A percentile compares a stretch with the other conserved stretches of the same genome.
Conservation (phyloP, 2,888 invertebrate species). For the Alcis repandata region DNA sequence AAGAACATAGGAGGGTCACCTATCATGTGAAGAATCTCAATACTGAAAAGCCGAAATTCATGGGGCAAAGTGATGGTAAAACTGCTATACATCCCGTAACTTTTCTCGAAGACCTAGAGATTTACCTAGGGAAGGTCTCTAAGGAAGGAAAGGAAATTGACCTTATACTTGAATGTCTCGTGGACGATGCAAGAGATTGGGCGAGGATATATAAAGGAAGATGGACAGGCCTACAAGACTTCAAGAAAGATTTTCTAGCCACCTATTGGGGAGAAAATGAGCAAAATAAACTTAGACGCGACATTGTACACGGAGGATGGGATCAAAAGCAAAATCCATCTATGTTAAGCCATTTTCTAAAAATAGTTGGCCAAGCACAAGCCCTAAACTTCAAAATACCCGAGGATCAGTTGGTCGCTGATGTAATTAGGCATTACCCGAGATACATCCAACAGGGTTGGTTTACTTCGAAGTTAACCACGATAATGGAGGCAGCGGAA, state of each 20-base stretch:
- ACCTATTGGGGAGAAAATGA: constrained; percentile 7
- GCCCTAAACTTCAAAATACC: not conserved
- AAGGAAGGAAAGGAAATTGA: no score
- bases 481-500: constrained; percentile 7
- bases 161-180: not conserved
- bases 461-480: not conserved
- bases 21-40: no score
- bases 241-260: not conserved
- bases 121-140: no score
- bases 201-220: constrained; percentile 1
- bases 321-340: not conserved
- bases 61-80: no score
- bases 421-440: constrained; percentile 2
- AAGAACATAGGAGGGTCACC: no score
- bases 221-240: not conserved
- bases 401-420: not conserved
- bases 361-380: not conserved
- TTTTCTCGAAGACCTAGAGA: no score
- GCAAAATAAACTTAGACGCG: not conserved
- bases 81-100: no score
- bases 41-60: no score
- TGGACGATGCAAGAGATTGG: constrained; percentile 9
- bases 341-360: not conserved
- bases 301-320: not conserved
- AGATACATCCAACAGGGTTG: not conserved